Conservation (phyloP, 2,797 vertebrate species). For the Microctenopoma stevenorrisi region DNA sequence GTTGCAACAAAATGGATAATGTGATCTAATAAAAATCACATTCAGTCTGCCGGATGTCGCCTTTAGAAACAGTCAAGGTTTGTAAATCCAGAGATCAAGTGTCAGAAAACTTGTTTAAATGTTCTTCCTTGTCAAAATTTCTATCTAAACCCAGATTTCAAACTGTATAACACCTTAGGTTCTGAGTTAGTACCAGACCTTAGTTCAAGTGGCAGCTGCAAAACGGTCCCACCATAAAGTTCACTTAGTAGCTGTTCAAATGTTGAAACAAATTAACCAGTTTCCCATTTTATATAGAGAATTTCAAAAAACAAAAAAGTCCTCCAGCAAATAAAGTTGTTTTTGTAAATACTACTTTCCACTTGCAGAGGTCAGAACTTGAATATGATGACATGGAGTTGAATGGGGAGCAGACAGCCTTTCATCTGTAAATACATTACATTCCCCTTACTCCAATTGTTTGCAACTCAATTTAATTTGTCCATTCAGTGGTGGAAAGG, state of each 20-base stretch:
- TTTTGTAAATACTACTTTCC: neutral
- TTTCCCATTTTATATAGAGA: too few relatives aligned
- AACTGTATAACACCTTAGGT: too few relatives aligned
- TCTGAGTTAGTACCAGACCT: too few relatives aligned
- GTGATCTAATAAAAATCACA: conserved; percentile 17
- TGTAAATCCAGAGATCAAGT: conserved; percentile 10
- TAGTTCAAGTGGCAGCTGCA: too few relatives aligned
- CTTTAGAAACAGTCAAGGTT: conserved; percentile 14
- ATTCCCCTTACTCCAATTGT: neutral
- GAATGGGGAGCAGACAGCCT: neutral
- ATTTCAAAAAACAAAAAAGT: too few relatives aligned
- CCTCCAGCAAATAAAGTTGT: neutral
- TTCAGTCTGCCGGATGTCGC: conserved; percentile 35
- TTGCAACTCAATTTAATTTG: conserved; percentile 15
- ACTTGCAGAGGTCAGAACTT: conserved; percentile 14
- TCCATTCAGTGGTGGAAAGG: conserved; percentile 37
- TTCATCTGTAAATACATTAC: conserved; percentile 5
- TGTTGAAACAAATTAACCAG: too few relatives aligned
- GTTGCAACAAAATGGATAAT: conserved; percentile 40
- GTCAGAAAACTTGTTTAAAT: conserved; percentile 2
- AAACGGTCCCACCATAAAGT: too few relatives aligned
- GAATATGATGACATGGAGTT: neutral
- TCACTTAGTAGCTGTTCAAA: too few relatives aligned
- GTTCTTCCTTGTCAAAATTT: neutral
- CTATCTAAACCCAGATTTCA: too few relatives aligned